These are phyloP conservation scores for Dreissena polymorpha DNA, from an alignment of 1,140 invertebrate genomes.

Conservation along the genomic window DNA sequence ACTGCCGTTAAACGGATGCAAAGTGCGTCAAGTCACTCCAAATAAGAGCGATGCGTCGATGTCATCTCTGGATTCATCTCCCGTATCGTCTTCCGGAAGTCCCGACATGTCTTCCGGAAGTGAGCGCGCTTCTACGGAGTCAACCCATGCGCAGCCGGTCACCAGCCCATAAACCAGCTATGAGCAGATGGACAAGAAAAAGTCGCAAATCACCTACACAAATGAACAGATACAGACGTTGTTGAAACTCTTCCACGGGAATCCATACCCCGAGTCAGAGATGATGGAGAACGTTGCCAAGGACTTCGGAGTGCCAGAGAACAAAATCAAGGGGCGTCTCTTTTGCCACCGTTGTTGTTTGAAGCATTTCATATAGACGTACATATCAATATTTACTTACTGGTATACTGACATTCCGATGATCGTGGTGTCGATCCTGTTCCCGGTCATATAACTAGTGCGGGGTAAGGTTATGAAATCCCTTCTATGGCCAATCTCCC, in stretches of 20 bases:
- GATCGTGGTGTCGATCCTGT: neutral
- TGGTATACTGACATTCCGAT: neutral
- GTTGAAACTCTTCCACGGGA: slow-evolving; percentile 66
- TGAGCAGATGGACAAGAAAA: slow-evolving; percentile 55
- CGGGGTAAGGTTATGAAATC: too few species aligned
- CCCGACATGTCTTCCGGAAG: too few species aligned
- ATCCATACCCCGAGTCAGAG: slow-evolving; percentile 67
- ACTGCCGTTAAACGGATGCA: too few species aligned
- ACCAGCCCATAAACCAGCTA: slow-evolving; percentile 17
- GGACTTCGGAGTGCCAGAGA: slow-evolving; percentile 62
- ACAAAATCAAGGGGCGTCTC: slow-evolving; percentile 63
- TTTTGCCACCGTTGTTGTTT: neutral
- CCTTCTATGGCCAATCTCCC: neutral
- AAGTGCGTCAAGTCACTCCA: too few species aligned
- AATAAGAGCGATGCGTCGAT: too few species aligned
- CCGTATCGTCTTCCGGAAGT: too few species aligned
- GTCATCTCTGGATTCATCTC: too few species aligned
- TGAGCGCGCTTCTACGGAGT: too few species aligned
- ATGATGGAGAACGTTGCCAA: slow-evolving; percentile 63
- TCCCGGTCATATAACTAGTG: neutral
- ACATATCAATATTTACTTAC: neutral
- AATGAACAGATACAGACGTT: slow-evolving; percentile 61
- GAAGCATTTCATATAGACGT: neutral
- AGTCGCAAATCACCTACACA: slow-evolving; percentile 65
- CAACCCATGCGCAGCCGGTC: neutral